These are phyloP conservation scores for Epiblema foenella DNA, from an alignment of 2,888 invertebrate genomes.

Conservation along the genomic window DNA sequence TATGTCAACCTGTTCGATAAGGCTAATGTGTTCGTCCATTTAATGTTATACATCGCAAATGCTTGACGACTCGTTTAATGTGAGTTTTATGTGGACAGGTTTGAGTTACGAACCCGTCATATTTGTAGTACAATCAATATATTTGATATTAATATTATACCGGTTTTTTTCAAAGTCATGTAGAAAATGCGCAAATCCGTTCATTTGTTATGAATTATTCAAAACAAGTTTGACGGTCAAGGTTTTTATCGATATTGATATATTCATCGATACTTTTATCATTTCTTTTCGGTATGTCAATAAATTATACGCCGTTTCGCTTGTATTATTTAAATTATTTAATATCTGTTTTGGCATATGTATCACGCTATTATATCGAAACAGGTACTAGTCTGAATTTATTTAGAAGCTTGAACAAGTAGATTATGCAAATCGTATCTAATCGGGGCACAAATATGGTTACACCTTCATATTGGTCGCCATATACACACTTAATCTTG, in stretches of 20 bases:
- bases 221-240: constrained; percentile 4
- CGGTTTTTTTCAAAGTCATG: constrained; percentile 7
- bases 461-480: not conserved
- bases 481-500: constrained; percentile 23
- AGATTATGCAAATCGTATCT: constrained; percentile 40
- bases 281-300: constrained; percentile 20
- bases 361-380: constrained; percentile 27
- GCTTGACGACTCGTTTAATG: not conserved
- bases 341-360: constrained; percentile 29
- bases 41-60: not conserved
- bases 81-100: not conserved
- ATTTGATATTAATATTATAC: not conserved
- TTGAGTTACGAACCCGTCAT: not conserved
- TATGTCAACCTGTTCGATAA: not conserved
- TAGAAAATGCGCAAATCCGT: not conserved
- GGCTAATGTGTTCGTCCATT: not conserved
- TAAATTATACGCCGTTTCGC: constrained; percentile 30
- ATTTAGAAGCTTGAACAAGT: constrained; percentile 23
- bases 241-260: constrained; percentile 24
- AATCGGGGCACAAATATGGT: constrained; percentile 28
- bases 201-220: not conserved
- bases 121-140: not conserved
- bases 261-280: constrained; percentile 28
- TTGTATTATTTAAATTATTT: constrained; percentile 40
- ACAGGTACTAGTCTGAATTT: constrained; percentile 24